Conservation (phyloP, 1,140 invertebrate species). For the Ptiloglossa arizonensis region DNA sequence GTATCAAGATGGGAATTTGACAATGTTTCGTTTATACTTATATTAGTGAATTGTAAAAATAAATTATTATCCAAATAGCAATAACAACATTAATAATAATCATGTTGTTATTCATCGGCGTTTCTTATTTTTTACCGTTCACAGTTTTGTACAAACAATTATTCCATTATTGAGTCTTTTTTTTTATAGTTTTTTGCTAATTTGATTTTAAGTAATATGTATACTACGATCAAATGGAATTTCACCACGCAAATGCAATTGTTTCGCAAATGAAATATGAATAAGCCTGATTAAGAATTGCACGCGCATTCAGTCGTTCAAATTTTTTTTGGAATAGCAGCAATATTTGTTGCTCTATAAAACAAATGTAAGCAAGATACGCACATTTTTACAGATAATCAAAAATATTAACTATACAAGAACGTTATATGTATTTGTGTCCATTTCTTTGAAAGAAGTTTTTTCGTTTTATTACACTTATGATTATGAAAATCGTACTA, state of each 20-base stretch:
- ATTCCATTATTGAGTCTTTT: neutral
- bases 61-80: slow-evolving; percentile 26
- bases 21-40: neutral
- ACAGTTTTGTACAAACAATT: neutral
- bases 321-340: too few species aligned
- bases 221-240: neutral
- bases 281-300: too few species aligned
- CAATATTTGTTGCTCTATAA: too few species aligned
- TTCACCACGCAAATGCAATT: neutral
- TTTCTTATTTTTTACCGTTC: neutral
- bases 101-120: neutral
- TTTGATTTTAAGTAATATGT: neutral
- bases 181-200: neutral
- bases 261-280: neutral
- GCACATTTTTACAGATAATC: slow-evolving; percentile 2
- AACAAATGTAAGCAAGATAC: neutral
- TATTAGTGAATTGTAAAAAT: neutral
- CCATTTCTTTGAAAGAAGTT: neutral
- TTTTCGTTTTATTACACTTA: neutral
- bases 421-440: neutral
- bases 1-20: neutral
- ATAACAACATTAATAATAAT: neutral
- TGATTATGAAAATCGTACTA: slow-evolving; percentile 11
- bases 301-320: too few species aligned
- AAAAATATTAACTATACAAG: neutral